phyloP scores from a whole-genome alignment of 1,140 invertebrate genomes.

The Drepana arcuata region DNA sequence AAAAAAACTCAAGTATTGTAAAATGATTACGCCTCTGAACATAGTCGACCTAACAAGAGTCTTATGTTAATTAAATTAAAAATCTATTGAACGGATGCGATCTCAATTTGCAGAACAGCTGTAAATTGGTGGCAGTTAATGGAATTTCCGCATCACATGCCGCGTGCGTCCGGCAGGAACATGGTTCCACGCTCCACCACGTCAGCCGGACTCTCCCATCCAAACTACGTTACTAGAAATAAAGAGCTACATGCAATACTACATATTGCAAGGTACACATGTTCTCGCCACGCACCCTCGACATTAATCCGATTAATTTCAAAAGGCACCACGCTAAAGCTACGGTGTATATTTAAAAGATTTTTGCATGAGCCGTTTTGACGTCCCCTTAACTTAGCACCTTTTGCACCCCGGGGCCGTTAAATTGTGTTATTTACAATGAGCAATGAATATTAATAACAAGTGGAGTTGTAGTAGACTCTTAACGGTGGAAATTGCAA shows the following conservation, averaged over 20 bases:
- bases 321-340: constrained; percentile 35
- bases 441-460: constrained; percentile 58
- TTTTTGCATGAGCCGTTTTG: constrained; percentile 60
- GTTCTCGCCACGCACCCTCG: constrained; percentile 25
- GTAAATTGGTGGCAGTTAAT: constrained; percentile 42
- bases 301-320: constrained; percentile 57
- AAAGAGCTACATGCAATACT: too few species aligned
- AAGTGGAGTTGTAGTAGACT: too few species aligned
- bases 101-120: constrained; percentile 19
- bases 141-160: constrained; percentile 49
- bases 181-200: not conserved
- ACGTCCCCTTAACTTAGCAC: constrained; percentile 40
- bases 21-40: too few species aligned
- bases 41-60: too few species aligned
- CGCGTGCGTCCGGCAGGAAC: constrained; percentile 8
- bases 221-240: too few species aligned
- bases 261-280: too few species aligned
- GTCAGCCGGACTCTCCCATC: not conserved
- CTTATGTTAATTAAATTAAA: too few species aligned
- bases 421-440: constrained; percentile 39
- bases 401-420: constrained; percentile 14
- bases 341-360: constrained; percentile 36
- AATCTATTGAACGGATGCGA: constrained; percentile 17
- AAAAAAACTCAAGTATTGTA: too few species aligned
- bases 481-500: too few species aligned